Evolutionary conservation across 2,113 vertebrate species (phyloP).

Genomic region (Corvus moneduloides): DNA sequence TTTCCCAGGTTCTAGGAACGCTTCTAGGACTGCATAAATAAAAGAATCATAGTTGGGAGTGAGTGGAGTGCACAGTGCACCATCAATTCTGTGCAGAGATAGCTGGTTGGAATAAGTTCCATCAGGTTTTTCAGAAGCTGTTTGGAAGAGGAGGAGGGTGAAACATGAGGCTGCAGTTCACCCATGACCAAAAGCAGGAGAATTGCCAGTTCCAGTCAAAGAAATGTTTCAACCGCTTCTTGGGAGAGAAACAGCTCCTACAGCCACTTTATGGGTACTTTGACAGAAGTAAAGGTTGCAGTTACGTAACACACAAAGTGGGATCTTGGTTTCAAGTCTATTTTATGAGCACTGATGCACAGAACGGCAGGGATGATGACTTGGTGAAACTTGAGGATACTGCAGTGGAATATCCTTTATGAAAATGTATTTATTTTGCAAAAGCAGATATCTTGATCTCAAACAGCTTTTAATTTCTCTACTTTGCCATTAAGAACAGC

Average conservation of each 20-base stretch:
- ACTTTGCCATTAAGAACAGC: background rate
- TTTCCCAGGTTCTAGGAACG: background rate
- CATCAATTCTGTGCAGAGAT: background rate
- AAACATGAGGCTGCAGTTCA: background rate
- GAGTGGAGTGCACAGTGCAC: background rate
- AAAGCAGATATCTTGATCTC: background rate
- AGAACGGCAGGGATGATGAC: background rate
- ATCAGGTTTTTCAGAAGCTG: background rate
- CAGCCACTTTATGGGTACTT: background rate
- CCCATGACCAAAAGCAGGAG: background rate
- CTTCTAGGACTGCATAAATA: background rate
- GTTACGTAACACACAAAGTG: background rate
- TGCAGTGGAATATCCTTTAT: background rate
- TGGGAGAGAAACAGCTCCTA: background rate
- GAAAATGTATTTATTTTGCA: background rate
- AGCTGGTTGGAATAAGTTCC: background rate
- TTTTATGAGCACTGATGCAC: background rate
- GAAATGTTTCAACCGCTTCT: background rate
- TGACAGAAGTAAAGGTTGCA: background rate
- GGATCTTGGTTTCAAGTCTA: rapidly evolving
- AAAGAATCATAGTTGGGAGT: background rate
- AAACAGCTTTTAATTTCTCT: background rate
- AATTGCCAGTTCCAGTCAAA: background rate
- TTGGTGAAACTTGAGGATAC: background rate
- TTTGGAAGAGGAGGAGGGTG: background rate